Evolutionary conservation across 2,797 vertebrate genomes (phyloP), one percentile per base, ranked within the genome.

Genomic region (Phataginus tetradactyla): DNA sequence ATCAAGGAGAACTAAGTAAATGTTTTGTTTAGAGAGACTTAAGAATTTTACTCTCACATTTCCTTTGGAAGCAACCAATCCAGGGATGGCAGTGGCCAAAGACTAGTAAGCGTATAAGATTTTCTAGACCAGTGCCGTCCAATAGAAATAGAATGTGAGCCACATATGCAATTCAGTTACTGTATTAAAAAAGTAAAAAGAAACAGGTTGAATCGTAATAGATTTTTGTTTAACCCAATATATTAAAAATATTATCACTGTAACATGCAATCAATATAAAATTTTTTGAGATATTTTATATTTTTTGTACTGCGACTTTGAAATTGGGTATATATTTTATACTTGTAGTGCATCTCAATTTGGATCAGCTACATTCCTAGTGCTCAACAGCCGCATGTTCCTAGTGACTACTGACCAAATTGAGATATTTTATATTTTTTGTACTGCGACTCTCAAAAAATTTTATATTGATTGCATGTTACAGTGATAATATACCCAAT

Each of bases 191-290:
- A 85, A 57, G 75, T 74, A 57, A 68, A 75, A 83, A 49, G 25
- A 83, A 93, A 71, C 7, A 59, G 25, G 15, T 77, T 86, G 91
- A 45, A 51, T 72, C 57, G 1, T 57, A 87, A 39, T 39, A n/a
- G n/a, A 72, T 32, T 91, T 84, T 84, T 63, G 75, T n/a, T 88
- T 97, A 94, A 72, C 10, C 15, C 7, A 92, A 85, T 21, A 63
- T 61, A 57, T 83, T 55, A 74, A 90, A 85, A 79, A 53, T 64
- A 61, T 37, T 32, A 80, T 71, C 39, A 68, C 13, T 74, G 37
- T 1, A 69, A 94, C 20, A 77, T 59, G 15, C 10, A 94, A 85
- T 78, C 21, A 91, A 61, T 78, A 68, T 81, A 90, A 95, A 92
- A 66, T 63, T 39, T 45, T 68, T 13, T 74, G 27, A 75, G 21